Conservation (phyloP, 2,888 invertebrate species). For the Rosalia funebris region DNA sequence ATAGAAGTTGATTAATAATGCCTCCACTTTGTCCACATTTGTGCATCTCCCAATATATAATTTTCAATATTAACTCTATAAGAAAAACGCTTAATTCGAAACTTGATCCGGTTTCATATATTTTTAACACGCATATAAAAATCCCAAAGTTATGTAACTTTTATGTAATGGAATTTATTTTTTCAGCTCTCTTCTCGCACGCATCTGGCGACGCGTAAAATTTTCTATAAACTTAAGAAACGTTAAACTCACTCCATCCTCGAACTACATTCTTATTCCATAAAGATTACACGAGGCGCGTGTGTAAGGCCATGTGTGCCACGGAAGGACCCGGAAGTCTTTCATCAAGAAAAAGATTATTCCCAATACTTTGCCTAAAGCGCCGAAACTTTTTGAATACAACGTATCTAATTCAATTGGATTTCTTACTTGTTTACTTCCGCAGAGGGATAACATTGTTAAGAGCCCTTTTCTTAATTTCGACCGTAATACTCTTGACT, state of each 20-base stretch:
- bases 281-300: conserved; percentile 58
- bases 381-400: conserved; percentile 32
- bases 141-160: no score
- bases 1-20: no score
- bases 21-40: no score
- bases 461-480: conserved; percentile 56
- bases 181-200: no score
- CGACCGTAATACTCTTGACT: no score
- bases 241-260: conserved; percentile 30
- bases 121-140: no score
- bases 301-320: conserved; percentile 52
- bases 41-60: no score
- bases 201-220: not conserved
- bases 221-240: conserved; percentile 22
- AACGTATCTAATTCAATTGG: conserved; percentile 45
- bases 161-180: no score
- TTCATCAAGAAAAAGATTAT: conserved; percentile 44
- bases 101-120: no score
- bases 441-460: conserved; percentile 55
- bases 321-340: conserved; percentile 34
- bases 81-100: no score
- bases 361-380: conserved; percentile 44
- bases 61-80: no score
- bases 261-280: conserved; percentile 58
- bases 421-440: conserved; percentile 57